Percentiles rank a stretch among this genome's conserved stretches.
phyloP scores from a whole-genome alignment of 2,888 invertebrate genomes.

The Pycnomerus fuliginosus region DNA sequence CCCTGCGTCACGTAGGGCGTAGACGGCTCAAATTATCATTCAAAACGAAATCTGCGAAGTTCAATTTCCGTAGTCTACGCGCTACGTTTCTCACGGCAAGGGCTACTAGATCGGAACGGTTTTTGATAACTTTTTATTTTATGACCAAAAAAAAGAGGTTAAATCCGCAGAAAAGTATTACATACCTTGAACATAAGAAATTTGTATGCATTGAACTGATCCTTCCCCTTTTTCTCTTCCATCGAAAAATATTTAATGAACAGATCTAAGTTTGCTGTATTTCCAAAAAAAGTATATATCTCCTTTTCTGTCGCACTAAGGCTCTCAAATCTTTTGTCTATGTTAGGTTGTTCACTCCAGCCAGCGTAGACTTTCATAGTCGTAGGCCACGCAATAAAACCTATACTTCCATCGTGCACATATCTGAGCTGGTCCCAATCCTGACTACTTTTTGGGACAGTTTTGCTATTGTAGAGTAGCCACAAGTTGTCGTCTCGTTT shows the following conservation, averaged over 20 bases:
- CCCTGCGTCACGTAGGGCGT: too few species aligned
- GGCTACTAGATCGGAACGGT: too few species aligned
- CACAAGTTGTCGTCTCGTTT: constrained; percentile 72
- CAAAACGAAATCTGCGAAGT: too few species aligned
- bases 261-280: constrained; percentile 66
- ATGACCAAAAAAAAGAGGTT: too few species aligned
- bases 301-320: constrained; percentile 66
- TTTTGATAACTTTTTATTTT: too few species aligned
- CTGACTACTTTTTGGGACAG: constrained; percentile 61
- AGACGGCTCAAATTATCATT: too few species aligned
- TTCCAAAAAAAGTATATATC: constrained; percentile 67
- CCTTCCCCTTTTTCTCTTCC: constrained; percentile 84
- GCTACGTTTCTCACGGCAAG: too few species aligned
- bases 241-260: constrained; percentile 72
- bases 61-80: too few species aligned
- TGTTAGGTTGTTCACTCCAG: constrained; percentile 60
- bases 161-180: too few species aligned
- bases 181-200: constrained; percentile 73
- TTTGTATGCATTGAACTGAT: constrained; percentile 70
- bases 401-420: constrained; percentile 65
- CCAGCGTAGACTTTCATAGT: constrained; percentile 67
- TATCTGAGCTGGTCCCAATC: constrained; percentile 75
- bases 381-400: constrained; percentile 58
- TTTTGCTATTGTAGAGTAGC: constrained; percentile 67
- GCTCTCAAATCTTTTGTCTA: constrained; percentile 54